phyloP scores from a whole-genome alignment of 2,888 invertebrate species.

The Cheilosia soror region DNA sequence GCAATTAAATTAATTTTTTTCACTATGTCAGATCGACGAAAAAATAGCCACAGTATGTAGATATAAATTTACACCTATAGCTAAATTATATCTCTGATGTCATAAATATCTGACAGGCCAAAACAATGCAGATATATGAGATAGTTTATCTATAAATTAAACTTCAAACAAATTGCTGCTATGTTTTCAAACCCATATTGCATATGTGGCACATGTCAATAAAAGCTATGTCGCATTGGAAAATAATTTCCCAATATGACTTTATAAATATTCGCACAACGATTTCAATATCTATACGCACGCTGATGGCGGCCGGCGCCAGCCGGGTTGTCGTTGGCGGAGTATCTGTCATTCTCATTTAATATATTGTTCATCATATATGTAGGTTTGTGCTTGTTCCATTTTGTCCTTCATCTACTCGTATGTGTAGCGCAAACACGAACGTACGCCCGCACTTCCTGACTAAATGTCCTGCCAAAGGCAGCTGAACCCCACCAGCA shows the following conservation, averaged over 20 bases:
- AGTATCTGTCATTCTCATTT: conserved; percentile 56
- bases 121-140: no score
- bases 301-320: background rate
- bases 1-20: no score
- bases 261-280: conserved; percentile 48
- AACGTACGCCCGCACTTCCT: conserved; percentile 41
- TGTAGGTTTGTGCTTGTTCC: conserved; percentile 6
- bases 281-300: conserved; percentile 24
- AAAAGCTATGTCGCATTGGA: background rate
- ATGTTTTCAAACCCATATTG: background rate
- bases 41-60: no score
- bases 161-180: background rate
- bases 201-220: conserved; percentile 1
- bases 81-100: no score
- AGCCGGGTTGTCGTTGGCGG: conserved; percentile 1
- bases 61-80: no score
- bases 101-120: no score
- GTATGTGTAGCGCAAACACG: conserved; percentile 3
- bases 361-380: conserved; percentile 66
- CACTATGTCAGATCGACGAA: no score
- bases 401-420: conserved; percentile 15
- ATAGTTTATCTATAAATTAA: no score
- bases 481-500: conserved; percentile 6
- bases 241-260: conserved; percentile 8
- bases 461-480: conserved; percentile 57